Base-by-base conservation (phyloP, 2,888 invertebrate genomes). In the Parochlus steinenii region DNA sequence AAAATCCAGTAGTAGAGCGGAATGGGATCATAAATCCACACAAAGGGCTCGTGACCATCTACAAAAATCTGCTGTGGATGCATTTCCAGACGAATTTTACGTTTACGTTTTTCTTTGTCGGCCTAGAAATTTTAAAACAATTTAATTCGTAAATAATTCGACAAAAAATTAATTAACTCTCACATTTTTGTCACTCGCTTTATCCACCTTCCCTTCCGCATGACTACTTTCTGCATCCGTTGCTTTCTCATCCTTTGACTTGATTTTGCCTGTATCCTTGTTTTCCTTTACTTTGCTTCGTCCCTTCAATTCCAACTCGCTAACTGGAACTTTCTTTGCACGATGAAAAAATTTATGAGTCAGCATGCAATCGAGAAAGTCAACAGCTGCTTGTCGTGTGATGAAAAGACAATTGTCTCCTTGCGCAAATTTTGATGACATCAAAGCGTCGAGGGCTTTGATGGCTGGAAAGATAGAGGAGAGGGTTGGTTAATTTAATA, bases 11-110 rank as follows among this genome's bases (percentile, higher is more conserved):
- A 89, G 61, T 86, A 79, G 55, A 83, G 74, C 25, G 92, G 90
- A 54, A 92, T 86, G 1, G 95, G 93, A 60, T 95, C 93, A 59
- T 90, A 97, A 42, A 95, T 82, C 95, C 95, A 97, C 16, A 95
- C 93, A 60, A 86, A 97, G 1, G 93, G 93, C 58, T 97, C 95
- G 23, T 79, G 69, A 12, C 83, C 82, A 61, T 98, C 97, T 3
- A 86, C 72, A 61, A 97, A 97, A 44, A 79, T 60, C 59, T 98
- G 98, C 41, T 90, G 83, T 50, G 86, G 72, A 58, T 95, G 95
- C 87, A 95, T 93, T 55, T 93, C 90, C n/a, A 98, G 64, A 27
- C 92, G 79, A 36, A 97, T 80, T 65, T 90, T 92, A 47, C 81
- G 76, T 56, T 86, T 85, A 48, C 80, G 76, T 50, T 74, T 73